A percentile compares a stretch with the other conserved stretches of the same genome.
Evolutionary conservation across 2,888 invertebrate species (phyloP).

Genomic region (Chrysolina oricalcia): DNA sequence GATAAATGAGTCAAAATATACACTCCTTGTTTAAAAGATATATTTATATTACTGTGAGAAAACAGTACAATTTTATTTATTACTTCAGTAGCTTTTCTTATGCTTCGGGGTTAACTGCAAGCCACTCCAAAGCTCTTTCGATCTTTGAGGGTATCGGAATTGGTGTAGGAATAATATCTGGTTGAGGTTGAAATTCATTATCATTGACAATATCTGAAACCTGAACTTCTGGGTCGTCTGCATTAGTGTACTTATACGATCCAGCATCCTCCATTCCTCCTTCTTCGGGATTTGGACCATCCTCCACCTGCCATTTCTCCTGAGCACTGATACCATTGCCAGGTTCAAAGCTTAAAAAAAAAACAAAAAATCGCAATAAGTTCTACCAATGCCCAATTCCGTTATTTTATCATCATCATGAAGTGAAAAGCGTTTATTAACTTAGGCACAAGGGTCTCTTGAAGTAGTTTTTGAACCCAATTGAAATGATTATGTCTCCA

Average conservation of each 20-base stretch:
- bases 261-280: slow-evolving; percentile 27
- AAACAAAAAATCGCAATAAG: neutral
- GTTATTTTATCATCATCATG: too few relatives aligned
- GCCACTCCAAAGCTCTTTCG: slow-evolving; percentile 77
- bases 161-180: slow-evolving; percentile 84
- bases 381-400: too few relatives aligned
- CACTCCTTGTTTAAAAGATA: too few relatives aligned
- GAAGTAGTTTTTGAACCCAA: too few relatives aligned
- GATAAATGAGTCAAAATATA: too few relatives aligned
- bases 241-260: slow-evolving; percentile 52
- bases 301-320: slow-evolving; percentile 21
- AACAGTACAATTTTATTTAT: neutral
- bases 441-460: too few relatives aligned
- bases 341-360: slow-evolving; percentile 17
- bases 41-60: neutral
- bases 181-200: slow-evolving; percentile 80
- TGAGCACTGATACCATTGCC: slow-evolving; percentile 25
- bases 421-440: too few relatives aligned
- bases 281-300: slow-evolving; percentile 20
- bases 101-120: slow-evolving; percentile 67
- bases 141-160: slow-evolving; percentile 84
- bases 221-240: slow-evolving; percentile 63
- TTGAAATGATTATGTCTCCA: too few relatives aligned
- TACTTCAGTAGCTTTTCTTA: slow-evolving; percentile 31
- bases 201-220: slow-evolving; percentile 79